phyloP scores from a whole-genome alignment of 2,113 vertebrate genomes.

The Corythornis cristatus region DNA sequence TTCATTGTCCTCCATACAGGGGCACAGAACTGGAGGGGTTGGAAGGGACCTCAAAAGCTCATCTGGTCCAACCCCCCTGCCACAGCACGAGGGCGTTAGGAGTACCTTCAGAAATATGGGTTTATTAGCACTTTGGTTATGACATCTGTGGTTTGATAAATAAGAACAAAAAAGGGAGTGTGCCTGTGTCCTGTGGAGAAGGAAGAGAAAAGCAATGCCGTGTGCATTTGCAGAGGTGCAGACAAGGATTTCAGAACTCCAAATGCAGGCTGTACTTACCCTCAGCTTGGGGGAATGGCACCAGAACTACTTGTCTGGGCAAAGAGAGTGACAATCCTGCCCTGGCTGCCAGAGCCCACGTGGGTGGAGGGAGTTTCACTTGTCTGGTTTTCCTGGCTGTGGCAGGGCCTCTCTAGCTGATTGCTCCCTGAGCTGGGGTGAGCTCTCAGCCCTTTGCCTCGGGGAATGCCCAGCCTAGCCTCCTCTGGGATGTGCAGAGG shows the following conservation, averaged over 20 bases:
- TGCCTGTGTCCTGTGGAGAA: not conserved
- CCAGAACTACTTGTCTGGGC: not conserved
- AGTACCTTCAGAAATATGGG: not conserved
- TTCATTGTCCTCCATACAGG: not conserved
- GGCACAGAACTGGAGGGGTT: too few species aligned
- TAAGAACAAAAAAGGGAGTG: not conserved
- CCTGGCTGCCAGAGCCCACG: not conserved
- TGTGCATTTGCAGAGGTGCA: not conserved
- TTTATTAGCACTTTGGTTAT: not conserved
- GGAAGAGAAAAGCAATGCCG: not conserved
- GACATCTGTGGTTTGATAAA: not conserved
- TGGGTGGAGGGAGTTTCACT: not conserved
- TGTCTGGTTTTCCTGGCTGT: not conserved
- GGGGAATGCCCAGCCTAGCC: not conserved
- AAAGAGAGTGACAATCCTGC: not conserved
- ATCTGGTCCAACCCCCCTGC: too few species aligned
- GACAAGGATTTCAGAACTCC: not conserved
- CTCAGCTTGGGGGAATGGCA: not conserved
- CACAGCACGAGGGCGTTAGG: too few species aligned
- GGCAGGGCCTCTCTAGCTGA: not conserved
- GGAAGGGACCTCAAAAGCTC: too few species aligned
- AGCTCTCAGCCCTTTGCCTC: not conserved
- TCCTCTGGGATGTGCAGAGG: not conserved
- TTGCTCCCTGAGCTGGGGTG: not conserved
- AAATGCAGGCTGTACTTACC: not conserved